Conservation (phyloP, 2,113 vertebrate species). For the Perca schrenkii region DNA sequence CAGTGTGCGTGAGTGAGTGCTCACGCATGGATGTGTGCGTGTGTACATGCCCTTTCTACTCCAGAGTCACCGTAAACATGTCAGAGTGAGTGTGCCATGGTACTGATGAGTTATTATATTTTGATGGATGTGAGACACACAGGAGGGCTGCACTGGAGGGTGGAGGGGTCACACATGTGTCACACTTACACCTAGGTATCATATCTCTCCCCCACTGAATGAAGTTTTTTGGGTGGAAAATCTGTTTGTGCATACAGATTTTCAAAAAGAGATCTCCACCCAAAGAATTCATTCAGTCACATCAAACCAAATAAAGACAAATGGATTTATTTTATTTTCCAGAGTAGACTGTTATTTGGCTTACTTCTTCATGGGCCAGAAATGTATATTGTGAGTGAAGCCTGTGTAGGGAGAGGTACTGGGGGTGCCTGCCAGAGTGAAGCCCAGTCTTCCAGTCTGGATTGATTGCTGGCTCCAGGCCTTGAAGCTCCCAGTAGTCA, state of each 20-base stretch:
- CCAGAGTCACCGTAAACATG: conserved; percentile 48
- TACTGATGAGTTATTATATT: conserved; percentile 52
- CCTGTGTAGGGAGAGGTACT: conserved; percentile 36
- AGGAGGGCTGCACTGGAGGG: not conserved
- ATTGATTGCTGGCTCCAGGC: conserved; percentile 48
- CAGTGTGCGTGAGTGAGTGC: conserved; percentile 15
- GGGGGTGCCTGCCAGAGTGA: conserved; percentile 37
- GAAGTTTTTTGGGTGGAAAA: conserved; percentile 28
- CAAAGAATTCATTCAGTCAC: conserved; percentile 46
- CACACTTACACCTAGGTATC: conserved; percentile 6
- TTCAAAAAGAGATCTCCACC: conserved; percentile 34
- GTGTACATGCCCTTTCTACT: not conserved
- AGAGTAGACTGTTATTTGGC: conserved; percentile 52
- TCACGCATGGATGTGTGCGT: not conserved
- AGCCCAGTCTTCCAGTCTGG: conserved; percentile 20
- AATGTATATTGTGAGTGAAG: conserved; percentile 62
- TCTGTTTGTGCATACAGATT: not conserved
- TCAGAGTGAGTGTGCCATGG: conserved; percentile 24
- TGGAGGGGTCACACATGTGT: conserved; percentile 24
- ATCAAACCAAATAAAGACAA: conserved; percentile 63
- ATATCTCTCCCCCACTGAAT: conserved; percentile 13
- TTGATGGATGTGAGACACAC: conserved; percentile 50
- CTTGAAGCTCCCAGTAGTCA: conserved; percentile 30
- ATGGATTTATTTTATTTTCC: conserved; percentile 60
- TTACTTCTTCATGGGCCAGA: conserved; percentile 47